Evolutionary conservation across 37 sponge, comb jelly and placozoan species (phyloP), one percentile per base, ranked within the genome.

Genomic region (Spongilla lacustris): DNA sequence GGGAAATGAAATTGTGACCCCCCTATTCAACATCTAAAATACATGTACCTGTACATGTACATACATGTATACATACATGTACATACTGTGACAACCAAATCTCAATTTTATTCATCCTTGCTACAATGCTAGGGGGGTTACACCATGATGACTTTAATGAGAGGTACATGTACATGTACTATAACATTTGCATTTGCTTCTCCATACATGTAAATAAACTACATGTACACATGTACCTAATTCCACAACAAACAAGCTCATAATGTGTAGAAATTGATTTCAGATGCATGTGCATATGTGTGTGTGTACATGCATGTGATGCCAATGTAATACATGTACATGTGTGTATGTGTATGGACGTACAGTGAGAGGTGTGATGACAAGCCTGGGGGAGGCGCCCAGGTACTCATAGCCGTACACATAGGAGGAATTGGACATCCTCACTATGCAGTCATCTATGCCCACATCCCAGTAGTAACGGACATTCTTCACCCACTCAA

Each of bases 381-480:
- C 99, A 13, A 98, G 94, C 26, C 99, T 78, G 31, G 97, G 77
- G 37, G 92, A 96, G 4, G 99, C 99, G 30, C 99, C 99, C 30
- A 98, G 91, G 69, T 98, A 98, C 86, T 98, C 99, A 77, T 98
- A 98, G 67, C 90, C 92, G 81, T 98, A 98, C 68, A 93, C 28
- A 81, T 98, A 98, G 68, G 78, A 78, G 24, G 97, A 97, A 77
- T 95, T 98, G 84, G 97, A 95, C 97, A 96, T 96, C 32, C 92
- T 72, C 19, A 96, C 94, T 19, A 96, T 67, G 82, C 95, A 95
- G 77, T 95, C 93, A 81, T 98, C 99, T 69, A 94, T 86, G 8
- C 95, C 99, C 1, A 73, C 33, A 41, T 98, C 99, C 99, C 99
- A 98, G 83, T 98, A 98, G 84, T 98, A 98, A 46, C 99, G 90